Evolutionary conservation across 2,797 vertebrate species (phyloP), one percentile per base, ranked within the genome.

Genomic region (Bucorvus abyssinicus): DNA sequence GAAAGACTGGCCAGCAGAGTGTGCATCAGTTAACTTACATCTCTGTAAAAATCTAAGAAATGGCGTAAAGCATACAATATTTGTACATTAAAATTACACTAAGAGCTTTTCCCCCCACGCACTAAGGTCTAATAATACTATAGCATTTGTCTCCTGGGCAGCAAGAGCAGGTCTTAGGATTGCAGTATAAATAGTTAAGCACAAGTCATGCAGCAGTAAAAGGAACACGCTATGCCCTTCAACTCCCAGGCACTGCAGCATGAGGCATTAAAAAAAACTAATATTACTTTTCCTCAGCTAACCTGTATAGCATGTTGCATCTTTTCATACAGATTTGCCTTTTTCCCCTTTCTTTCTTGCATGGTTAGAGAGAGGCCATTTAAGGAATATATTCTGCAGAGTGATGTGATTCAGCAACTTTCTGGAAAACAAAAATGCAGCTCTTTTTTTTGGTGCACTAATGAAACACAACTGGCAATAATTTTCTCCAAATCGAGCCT

Each of bases 321-420:
- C 11, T 6, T 84, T 79, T 76, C 34, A 45, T 80, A 64, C 1
- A 77, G 23, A 5, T 36, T 56, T 84, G 49, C 10, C 42, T 79
- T 78, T 27, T 21, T 19, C 32, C 14, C 23, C 24, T 50, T 50
- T 26, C 34, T 82, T 73, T 23, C 40, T 71, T 71, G 15, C 40
- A n/a, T 74, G 49, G 21, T 24, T 77, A 73, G 34, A 77, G 63
- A 88, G 76, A 67, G 44, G 32, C 59, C 42, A 59, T 84, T 65
- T 95, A 76, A 94, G 83, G 67, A 93, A 56, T 52, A 47, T 27
- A 21, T 30, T 89, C 73, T 59, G 50, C 56, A 77, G 23, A 68
- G 69, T 23, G 47, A 60, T 82, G 50, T 96, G 92, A 97, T 91
- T 97, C 96, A 96, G 87, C 92, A 96, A 30, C 71, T 96, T 90